Conservation (phyloP, 1,140 invertebrate genomes). For the Steinernema feltiae region DNA sequence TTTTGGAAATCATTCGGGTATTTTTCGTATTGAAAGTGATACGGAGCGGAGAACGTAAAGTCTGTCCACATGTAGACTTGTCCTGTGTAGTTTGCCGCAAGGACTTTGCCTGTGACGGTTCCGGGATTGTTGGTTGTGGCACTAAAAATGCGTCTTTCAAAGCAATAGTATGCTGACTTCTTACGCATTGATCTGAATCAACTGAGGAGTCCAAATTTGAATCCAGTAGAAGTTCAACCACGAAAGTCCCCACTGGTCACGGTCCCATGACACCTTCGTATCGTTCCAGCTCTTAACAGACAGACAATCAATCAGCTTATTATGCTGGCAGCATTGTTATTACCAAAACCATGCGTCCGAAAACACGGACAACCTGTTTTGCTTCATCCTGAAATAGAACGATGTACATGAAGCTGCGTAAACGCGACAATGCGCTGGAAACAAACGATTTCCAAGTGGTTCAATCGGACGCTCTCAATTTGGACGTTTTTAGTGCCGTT, state of each 20-base stretch:
- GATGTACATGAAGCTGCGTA: not conserved
- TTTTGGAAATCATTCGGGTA: conserved; percentile 55
- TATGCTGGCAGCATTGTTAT: not conserved
- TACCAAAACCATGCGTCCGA: conserved; percentile 50
- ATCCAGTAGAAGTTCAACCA: conserved; percentile 58
- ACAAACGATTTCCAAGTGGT: conserved; percentile 52
- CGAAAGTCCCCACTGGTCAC: conserved; percentile 53
- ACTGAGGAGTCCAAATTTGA: conserved; percentile 56
- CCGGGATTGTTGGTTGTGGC: conserved; percentile 44
- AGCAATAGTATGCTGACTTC: conserved; percentile 14
- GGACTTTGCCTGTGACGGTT: conserved; percentile 50
- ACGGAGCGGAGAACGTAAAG: conserved; percentile 53
- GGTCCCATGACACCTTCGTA: conserved; percentile 52
- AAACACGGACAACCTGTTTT: conserved; percentile 45
- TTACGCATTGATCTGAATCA: conserved; percentile 56
- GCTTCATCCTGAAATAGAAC: conserved; percentile 40
- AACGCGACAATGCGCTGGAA: not conserved
- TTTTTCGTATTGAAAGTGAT: conserved; percentile 48
- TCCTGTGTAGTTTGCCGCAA: conserved; percentile 57
- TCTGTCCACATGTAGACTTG: conserved; percentile 56
- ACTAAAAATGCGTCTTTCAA: conserved; percentile 33
- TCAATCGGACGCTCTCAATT: conserved; percentile 51
- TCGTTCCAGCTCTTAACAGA: conserved; percentile 50
- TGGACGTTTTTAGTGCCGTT: conserved; percentile 42
- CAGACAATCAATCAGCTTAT: conserved; percentile 17